These are phyloP conservation scores for Notolabrus celidotus DNA, from an alignment of 2,797 vertebrate genomes.

Conservation along the genomic window DNA sequence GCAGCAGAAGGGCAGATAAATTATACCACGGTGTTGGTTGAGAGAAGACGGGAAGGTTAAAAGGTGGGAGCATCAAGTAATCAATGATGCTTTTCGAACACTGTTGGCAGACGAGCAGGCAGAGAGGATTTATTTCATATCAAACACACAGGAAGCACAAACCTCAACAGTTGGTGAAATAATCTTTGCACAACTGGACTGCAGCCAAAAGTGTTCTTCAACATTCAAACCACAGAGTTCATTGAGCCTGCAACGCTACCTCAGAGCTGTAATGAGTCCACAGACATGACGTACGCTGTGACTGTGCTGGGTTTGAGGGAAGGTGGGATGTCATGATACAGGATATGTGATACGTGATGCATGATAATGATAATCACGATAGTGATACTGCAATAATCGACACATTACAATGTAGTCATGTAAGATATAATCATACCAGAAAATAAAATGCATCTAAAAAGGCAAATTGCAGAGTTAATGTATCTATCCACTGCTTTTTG, in stretches of 20 bases:
- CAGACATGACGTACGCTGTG: neutral
- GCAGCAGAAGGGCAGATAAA: neutral
- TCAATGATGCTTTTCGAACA: slow-evolving; percentile 35
- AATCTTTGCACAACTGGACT: neutral
- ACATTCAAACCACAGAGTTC: neutral
- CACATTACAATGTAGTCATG: too few relatives aligned
- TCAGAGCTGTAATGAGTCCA: neutral
- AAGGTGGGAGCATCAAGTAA: slow-evolving; percentile 16
- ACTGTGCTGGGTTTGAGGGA: too few relatives aligned
- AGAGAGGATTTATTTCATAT: slow-evolving; percentile 34
- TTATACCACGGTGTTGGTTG: neutral
- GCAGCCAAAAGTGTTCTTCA: neutral
- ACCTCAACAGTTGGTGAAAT: slow-evolving; percentile 5
- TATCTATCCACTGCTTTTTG: too few relatives aligned
- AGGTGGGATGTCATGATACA: too few relatives aligned
- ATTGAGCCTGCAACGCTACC: neutral
- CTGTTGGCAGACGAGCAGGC: neutral
- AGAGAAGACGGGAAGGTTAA: neutral
- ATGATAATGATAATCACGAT: too few relatives aligned
- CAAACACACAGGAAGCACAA: slow-evolving; percentile 15
- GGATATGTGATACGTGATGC: too few relatives aligned
- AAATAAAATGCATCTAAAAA: too few relatives aligned
- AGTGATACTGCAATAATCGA: too few relatives aligned
- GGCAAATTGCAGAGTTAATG: too few relatives aligned
- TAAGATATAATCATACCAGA: too few relatives aligned